Evolutionary conservation across 2,113 vertebrate species (phyloP).

Genomic region (Lycaon pictus): DNA sequence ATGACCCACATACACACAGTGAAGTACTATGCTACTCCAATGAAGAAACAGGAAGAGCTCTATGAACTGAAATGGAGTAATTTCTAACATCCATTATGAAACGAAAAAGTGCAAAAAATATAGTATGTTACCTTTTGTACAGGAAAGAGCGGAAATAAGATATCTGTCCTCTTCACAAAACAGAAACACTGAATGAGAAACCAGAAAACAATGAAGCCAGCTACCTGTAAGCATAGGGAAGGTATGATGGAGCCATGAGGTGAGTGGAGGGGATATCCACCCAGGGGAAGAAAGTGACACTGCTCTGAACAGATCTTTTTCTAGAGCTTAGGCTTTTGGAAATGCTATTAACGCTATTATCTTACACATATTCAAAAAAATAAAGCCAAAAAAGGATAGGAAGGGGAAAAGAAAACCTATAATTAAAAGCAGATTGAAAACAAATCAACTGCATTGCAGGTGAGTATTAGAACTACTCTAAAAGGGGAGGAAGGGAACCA

Average conservation of each 20-base stretch:
- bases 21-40: neutral
- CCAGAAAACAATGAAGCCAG: neutral
- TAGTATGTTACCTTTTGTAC: neutral
- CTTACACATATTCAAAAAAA: neutral
- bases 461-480: neutral
- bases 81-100: neutral
- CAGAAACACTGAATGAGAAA: neutral
- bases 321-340: neutral
- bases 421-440: neutral
- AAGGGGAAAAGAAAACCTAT: neutral
- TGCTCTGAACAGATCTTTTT: neutral
- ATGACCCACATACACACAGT: neutral
- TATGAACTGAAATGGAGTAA: neutral
- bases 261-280: no score
- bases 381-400: neutral
- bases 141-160: neutral
- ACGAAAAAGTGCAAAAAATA: neutral
- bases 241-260: accelerated
- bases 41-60: neutral
- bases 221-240: neutral
- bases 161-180: neutral
- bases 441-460: neutral
- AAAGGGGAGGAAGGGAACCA: neutral
- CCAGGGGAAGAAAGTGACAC: neutral
- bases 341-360: neutral